Evolutionary conservation across 2,797 vertebrate species (phyloP).

Genomic region (Labeo calbasu): DNA sequence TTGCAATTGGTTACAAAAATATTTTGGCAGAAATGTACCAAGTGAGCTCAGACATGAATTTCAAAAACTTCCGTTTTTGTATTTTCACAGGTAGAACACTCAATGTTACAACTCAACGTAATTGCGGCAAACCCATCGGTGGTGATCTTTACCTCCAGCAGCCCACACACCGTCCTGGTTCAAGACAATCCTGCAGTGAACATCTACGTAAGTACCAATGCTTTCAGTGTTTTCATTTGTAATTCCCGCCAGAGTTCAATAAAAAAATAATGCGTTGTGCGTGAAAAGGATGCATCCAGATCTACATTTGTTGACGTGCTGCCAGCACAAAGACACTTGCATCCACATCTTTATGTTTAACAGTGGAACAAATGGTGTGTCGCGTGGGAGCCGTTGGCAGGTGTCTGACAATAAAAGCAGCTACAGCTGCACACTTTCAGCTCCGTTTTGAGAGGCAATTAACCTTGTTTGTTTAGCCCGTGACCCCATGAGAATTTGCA

Average conservation of each 20-base stretch:
- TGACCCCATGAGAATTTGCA: constrained; percentile 46
- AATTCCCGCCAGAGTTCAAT: background rate
- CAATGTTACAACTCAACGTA: constrained; percentile 29
- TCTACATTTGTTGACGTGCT: background rate
- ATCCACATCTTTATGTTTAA: constrained; percentile 10
- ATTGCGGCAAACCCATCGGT: constrained; percentile 58
- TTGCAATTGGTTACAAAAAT: background rate
- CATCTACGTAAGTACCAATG: constrained; percentile 71
- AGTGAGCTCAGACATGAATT: background rate
- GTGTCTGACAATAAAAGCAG: constrained; percentile 64
- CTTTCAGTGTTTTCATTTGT: constrained; percentile 1
- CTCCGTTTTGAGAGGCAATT: constrained; percentile 60
- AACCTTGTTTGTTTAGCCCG: constrained; percentile 61
- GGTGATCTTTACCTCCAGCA: constrained; percentile 67
- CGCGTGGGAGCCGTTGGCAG: constrained; percentile 55
- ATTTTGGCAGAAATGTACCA: background rate
- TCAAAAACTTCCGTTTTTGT: background rate
- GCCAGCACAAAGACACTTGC: background rate
- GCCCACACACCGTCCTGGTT: background rate
- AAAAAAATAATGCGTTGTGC: background rate
- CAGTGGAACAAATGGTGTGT: background rate
- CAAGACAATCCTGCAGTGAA: background rate
- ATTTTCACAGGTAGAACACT: background rate
- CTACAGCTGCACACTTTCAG: constrained; percentile 63
- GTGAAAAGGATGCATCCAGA: background rate